Evolutionary conservation across 2,113 vertebrate genomes (phyloP).

Genomic region (Chunga burmeisteri): DNA sequence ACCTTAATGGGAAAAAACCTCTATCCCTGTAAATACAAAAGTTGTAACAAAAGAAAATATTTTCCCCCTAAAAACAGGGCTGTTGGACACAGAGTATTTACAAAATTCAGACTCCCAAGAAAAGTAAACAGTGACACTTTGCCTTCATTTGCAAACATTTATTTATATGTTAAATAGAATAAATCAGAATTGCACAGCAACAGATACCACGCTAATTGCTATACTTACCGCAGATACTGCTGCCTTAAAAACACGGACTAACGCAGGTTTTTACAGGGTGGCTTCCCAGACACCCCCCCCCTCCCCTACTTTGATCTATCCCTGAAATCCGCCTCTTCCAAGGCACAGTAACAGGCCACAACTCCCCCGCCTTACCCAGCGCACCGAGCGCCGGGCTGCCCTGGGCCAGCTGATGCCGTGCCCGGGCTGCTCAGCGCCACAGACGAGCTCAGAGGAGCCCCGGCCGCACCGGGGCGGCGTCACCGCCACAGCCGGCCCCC

Average conservation of each 20-base stretch:
- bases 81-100: neutral
- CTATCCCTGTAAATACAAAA: neutral
- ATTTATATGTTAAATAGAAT: neutral
- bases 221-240: accelerated
- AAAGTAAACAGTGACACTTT: neutral
- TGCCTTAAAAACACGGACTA: neutral
- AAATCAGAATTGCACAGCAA: neutral
- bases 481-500: neutral
- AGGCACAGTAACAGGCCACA: neutral
- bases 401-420: neutral
- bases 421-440: neutral
- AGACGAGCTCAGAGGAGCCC: neutral
- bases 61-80: accelerated
- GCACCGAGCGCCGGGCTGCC: neutral
- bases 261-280: accelerated
- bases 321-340: neutral
- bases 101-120: neutral
- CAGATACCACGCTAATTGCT: neutral
- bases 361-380: neutral
- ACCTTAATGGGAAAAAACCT: neutral
- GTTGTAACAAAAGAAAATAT: neutral
- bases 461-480: neutral
- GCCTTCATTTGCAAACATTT: neutral
- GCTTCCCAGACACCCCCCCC: neutral
- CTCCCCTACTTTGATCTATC: accelerated